Percentiles rank a stretch among this genome's conserved stretches.
Conservation (phyloP, 2,113 vertebrate genomes). For the Gavialis gangeticus region DNA sequence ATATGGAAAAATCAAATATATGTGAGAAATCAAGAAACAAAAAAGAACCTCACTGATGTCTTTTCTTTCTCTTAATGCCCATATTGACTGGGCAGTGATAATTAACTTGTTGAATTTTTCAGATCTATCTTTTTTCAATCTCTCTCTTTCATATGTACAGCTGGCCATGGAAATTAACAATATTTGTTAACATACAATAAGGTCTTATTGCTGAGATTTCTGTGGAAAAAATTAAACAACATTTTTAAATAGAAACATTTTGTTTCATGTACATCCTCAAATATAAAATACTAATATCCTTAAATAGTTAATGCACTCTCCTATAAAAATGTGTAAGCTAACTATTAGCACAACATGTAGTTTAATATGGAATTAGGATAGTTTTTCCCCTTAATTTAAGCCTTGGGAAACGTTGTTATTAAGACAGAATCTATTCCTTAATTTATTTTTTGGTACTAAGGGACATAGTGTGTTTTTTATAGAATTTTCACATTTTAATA, state of each 20-base stretch:
- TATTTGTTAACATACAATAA: neutral
- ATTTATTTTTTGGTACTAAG: constrained; percentile 25
- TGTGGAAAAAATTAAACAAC: neutral
- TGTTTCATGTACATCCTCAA: neutral
- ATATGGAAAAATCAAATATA: neutral
- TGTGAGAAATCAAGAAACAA: neutral
- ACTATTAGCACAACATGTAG: neutral
- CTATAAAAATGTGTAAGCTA: neutral
- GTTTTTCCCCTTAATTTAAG: neutral
- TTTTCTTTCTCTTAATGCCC: neutral
- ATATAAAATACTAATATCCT: neutral
- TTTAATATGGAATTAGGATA: neutral
- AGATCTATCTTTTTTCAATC: neutral
- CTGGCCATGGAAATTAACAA: neutral
- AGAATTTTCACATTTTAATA: neutral
- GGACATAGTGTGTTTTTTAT: neutral
- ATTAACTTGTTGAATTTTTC: no score
- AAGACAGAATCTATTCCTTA: neutral
- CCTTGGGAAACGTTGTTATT: neutral
- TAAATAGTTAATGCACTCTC: neutral
- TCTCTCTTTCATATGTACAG: neutral
- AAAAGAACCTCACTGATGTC: neutral
- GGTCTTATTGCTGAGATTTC: neutral
- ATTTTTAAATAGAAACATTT: neutral
- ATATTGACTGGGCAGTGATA: neutral